Conservation (phyloP, 1,140 invertebrate genomes). For the Tetramorium alpestre region DNA sequence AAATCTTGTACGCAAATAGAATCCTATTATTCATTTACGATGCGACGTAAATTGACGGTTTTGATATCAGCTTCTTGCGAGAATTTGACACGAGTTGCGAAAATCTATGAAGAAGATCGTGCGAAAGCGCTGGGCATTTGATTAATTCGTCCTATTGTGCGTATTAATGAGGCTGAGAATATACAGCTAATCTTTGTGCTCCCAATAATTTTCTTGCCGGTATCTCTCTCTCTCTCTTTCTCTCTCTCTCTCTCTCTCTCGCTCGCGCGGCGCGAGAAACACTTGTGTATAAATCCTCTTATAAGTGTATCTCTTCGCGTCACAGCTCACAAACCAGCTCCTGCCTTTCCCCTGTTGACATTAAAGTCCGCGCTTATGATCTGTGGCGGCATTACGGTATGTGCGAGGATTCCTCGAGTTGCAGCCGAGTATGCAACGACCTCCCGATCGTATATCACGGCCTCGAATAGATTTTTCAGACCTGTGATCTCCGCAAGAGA, state of each 20-base stretch:
- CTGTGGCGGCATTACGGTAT: constrained; percentile 27
- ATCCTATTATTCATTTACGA: not conserved
- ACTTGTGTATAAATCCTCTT: constrained; percentile 49
- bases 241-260: too few relatives aligned
- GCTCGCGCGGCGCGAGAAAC: not conserved
- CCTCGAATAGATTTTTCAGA: constrained; percentile 1
- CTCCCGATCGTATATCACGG: constrained; percentile 9
- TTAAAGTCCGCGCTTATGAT: constrained; percentile 64
- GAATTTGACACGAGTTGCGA: not conserved
- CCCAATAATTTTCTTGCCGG: not conserved
- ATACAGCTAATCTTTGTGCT: not conserved
- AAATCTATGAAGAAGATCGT: not conserved
- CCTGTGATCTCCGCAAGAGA: not conserved
- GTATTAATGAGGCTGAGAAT: constrained; percentile 10
- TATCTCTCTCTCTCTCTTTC: too few relatives aligned
- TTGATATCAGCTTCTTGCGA: not conserved
- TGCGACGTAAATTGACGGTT: not conserved
- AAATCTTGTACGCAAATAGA: not conserved
- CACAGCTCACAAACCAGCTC: constrained; percentile 36
- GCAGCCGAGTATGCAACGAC: not conserved
- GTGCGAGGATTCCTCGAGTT: constrained; percentile 23
- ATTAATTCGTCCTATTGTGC: not conserved
- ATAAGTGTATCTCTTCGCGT: constrained; percentile 28
- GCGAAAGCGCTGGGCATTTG: not conserved
- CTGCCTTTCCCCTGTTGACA: constrained; percentile 64